phyloP scores from a whole-genome alignment of 2,113 vertebrate species.

The Aegypius monachus region DNA sequence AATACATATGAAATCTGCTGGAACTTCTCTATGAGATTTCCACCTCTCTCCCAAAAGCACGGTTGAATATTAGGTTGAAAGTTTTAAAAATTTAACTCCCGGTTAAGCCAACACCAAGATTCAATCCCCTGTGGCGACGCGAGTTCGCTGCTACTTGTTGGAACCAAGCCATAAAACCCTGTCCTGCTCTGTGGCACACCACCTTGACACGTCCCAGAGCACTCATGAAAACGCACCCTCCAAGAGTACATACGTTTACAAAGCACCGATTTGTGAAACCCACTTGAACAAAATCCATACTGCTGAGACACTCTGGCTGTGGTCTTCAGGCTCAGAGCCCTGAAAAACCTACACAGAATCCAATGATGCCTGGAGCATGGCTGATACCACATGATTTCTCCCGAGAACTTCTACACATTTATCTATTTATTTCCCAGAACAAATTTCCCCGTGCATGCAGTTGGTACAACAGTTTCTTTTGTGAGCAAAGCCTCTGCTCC shows the following conservation, averaged over 20 bases:
- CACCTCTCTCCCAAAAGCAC: neutral
- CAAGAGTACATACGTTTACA: neutral
- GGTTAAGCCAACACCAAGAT: neutral
- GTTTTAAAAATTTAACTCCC: neutral
- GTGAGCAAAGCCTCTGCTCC: neutral
- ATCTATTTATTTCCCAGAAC: neutral
- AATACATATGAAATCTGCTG: fast-evolving
- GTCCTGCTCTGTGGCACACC: neutral
- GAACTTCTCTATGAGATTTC: neutral
- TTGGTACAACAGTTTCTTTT: neutral
- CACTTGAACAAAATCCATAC: neutral
- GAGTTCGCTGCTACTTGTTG: neutral
- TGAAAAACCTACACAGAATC: neutral
- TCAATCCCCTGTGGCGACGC: neutral
- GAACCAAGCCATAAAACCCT: neutral
- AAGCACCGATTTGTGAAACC: neutral
- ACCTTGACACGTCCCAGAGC: fast-evolving
- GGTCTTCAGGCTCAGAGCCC: neutral
- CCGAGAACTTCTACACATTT: neutral
- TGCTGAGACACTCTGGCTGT: fast-evolving
- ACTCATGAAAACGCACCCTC: neutral
- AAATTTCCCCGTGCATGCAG: neutral
- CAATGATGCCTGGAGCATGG: neutral
- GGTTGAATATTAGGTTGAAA: neutral
- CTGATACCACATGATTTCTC: neutral